Evolutionary conservation across 1,140 invertebrate species (phyloP), one percentile per base, ranked within the genome.

Genomic region (Drosophila kohkoa): DNA sequence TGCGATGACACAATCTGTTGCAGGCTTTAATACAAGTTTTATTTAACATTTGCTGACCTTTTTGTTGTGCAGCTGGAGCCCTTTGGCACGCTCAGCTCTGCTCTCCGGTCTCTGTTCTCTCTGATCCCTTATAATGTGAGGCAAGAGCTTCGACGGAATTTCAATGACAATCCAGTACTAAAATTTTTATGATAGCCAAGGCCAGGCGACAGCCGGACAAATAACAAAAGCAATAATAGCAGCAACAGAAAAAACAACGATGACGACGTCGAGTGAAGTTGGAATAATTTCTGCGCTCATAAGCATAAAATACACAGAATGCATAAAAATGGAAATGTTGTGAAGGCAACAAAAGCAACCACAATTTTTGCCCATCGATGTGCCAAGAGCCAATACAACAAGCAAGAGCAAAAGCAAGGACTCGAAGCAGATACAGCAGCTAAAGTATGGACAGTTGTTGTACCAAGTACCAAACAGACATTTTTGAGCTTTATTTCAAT

Each of bases 401-500:
- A 25, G 20, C 49, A 51, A 8, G 4, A 51, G 48, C 48, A 25
- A 48, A 46, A 15, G 7, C 15, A 25, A 10, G 16, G 20, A 25
- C 16, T 49, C 3, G 8, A 25, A 1, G 10, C 8, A 10, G 10
- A 25, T 1, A 3, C 2, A 7, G 45, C n/a, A 15, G 66, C 52
- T 32, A 70, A 55, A 60, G 35, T 10, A 8, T 38, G 78, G 83
- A 87, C 83, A 83, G 77, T 80, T 88, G 88, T 88, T 89, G 15
- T 48, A 8, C 13, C 5, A 15, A 25, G 20, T 25, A 25, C 20
- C 20, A 25, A 25, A 7, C 32, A 32, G 5, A 32, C 7, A 32
- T 13, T 3, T 48, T 20, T 20, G 46, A 83, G 83, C 83, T 88
- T 83, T 88, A 88, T 89, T 80, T 85, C 67, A 77, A 83, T 89